Evolutionary conservation across 2,797 vertebrate genomes (phyloP), one percentile per base, ranked within the genome.

Genomic region (Chromis chromis): DNA sequence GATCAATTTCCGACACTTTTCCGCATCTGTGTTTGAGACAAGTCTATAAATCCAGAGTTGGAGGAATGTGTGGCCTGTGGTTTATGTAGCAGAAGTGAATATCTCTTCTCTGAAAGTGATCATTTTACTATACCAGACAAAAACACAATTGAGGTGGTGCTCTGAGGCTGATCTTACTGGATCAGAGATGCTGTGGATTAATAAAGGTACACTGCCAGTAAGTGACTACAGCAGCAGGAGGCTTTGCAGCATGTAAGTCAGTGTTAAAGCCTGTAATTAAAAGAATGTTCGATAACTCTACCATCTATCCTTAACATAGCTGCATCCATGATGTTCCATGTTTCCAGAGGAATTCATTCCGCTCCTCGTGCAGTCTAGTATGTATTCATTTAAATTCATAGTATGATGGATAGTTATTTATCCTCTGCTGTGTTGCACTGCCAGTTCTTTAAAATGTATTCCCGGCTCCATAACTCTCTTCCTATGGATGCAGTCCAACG

Each of bases 351-450:
- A 79, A 71, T 66, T 78, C 58, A 46, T 16, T 27, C 27, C 6
- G 31, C 60, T 65, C 55, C 31, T 57, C 22, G 6, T 6, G 19
- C 40, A 44, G 50, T 70, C 9, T 28, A 68, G 55, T 61, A 33
- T 54, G 54, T 53, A 75, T 85, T 78, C 24, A 78, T 81, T 79
- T 67, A 52, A 70, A 73, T 85, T 88, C 69, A 64, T 58, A 70
- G 71, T 28, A 33, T 88, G 90, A 85, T 81, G 52, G 79, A 89
- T 86, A 62, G 76, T 84, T 79, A 86, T 90, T 91, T 87, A 83
- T 88, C 78, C 49, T 84, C 65, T 48, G 76, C 78, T 67, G 62
- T 74, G 74, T 85, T 86, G 76, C 81, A 54, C 73, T 76, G 71
- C 58, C 69, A 81, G 72, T 85, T 67, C 70, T 77, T 88, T 83